These are phyloP conservation scores for Maniola hyperantus DNA, from an alignment of 2,888 invertebrate genomes.

Conservation along the genomic window DNA sequence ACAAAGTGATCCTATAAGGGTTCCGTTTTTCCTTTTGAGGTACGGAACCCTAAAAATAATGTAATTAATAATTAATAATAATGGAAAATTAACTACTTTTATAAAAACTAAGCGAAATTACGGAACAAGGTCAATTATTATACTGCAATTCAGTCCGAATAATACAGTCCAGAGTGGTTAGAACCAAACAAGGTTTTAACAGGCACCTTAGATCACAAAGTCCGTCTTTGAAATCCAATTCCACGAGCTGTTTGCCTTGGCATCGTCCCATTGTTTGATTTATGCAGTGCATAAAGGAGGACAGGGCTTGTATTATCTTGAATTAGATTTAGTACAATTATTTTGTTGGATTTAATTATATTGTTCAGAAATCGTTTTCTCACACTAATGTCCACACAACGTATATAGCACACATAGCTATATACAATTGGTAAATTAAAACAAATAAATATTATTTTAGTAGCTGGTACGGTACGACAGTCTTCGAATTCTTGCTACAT, in stretches of 20 bases:
- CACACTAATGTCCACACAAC: too few relatives aligned
- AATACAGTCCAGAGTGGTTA: conserved; percentile 28
- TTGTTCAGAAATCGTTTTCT: background rate
- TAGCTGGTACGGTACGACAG: too few relatives aligned
- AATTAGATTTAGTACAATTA: conserved; percentile 4
- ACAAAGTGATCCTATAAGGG: too few relatives aligned
- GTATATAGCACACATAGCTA: too few relatives aligned
- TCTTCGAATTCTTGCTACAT: too few relatives aligned
- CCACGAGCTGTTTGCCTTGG: conserved; percentile 35
- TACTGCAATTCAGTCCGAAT: conserved; percentile 8
- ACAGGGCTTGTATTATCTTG: conserved; percentile 16
- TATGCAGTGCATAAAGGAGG: conserved; percentile 26
- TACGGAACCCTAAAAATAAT: too few relatives aligned
- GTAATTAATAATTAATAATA: too few relatives aligned
- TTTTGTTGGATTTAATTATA: conserved; percentile 4
- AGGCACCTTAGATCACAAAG: conserved; percentile 38
- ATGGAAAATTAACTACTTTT: too few relatives aligned
- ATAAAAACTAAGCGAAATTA: too few relatives aligned
- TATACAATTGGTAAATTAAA: background rate
- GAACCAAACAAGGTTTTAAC: conserved; percentile 34
- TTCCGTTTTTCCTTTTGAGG: too few relatives aligned
- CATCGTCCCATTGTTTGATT: conserved; percentile 29
- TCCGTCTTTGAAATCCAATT: conserved; percentile 40
- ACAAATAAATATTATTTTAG: too few relatives aligned
- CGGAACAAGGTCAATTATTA: conserved; percentile 17